Conservation (phyloP, 1,140 invertebrate genomes). For the Olivierus martensii region DNA sequence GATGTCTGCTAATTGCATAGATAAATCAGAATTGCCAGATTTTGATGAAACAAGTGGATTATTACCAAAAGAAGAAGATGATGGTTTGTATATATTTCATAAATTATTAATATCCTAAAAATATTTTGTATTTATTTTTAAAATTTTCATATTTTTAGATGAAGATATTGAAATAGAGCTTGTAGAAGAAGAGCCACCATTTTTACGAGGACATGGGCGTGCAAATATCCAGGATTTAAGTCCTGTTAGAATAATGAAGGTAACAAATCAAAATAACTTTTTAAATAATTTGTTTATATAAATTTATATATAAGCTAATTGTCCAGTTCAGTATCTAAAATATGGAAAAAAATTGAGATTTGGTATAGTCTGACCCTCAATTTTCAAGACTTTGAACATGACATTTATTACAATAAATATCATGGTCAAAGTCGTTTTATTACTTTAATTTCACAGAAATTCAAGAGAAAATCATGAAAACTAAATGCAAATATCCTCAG, state of each 20-base stretch:
- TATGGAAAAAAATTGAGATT: too few species aligned
- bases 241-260: conserved; percentile 90
- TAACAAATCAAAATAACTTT: conserved; percentile 17
- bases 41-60: conserved; percentile 82
- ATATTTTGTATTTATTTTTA: background rate
- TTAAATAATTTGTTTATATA: too few species aligned
- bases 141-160: conserved; percentile 41
- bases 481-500: too few species aligned
- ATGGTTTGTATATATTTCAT: conserved; percentile 38
- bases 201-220: conserved; percentile 73
- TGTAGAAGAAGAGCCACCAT: conserved; percentile 96
- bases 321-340: too few species aligned
- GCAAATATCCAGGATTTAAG: conserved; percentile 74
- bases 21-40: conserved; percentile 77
- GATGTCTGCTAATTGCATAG: conserved; percentile 68
- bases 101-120: too few species aligned
- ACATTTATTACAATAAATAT: too few species aligned
- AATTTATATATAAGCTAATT: too few species aligned
- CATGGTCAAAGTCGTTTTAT: too few species aligned
- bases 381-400: too few species aligned
- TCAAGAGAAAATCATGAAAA: too few species aligned
- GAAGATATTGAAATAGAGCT: conserved; percentile 99
- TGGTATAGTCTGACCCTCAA: too few species aligned
- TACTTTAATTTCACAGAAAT: too few species aligned
- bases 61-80: conserved; percentile 64